These are phyloP conservation scores for Columbina picui DNA, from an alignment of 2,113 vertebrate species.

Conservation along the genomic window DNA sequence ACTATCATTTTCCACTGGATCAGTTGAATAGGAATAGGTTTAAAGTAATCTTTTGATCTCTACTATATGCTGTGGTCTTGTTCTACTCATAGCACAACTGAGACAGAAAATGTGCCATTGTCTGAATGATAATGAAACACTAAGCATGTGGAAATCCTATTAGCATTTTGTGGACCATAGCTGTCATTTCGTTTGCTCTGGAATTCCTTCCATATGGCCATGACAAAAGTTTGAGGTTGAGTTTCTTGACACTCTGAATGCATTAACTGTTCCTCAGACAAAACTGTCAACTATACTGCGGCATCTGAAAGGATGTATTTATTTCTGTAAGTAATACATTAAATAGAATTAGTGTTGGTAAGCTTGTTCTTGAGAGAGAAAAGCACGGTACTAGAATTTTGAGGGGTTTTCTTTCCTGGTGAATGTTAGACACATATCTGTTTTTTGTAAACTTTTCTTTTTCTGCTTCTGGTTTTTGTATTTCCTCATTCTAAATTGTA, in stretches of 20 bases:
- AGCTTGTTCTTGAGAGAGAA: background rate
- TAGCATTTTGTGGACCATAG: background rate
- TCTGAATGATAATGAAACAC: conserved; percentile 6
- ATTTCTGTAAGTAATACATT: background rate
- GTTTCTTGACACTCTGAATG: conserved; percentile 6
- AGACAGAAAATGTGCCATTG: background rate
- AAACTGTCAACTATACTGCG: conserved; percentile 4
- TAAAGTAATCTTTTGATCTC: background rate
- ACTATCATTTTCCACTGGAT: background rate
- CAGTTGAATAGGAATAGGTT: background rate
- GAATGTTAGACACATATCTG: background rate
- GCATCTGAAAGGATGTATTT: background rate
- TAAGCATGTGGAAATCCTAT: conserved; percentile 22
- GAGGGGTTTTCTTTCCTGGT: background rate
- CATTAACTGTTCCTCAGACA: conserved; percentile 13
- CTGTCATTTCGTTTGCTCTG: conserved; percentile 51
- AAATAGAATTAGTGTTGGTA: background rate
- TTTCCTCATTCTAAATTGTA: background rate
- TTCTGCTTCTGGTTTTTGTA: background rate
- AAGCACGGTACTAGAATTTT: background rate
- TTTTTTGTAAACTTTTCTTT: background rate
- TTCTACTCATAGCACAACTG: background rate
- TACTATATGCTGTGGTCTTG: background rate
- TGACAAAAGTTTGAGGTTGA: conserved; percentile 15
- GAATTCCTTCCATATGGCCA: background rate